Evolutionary conservation across 2,888 invertebrate species (phyloP), one percentile per base, ranked within the genome.

Genomic region (Pristionchus japonicus): DNA sequence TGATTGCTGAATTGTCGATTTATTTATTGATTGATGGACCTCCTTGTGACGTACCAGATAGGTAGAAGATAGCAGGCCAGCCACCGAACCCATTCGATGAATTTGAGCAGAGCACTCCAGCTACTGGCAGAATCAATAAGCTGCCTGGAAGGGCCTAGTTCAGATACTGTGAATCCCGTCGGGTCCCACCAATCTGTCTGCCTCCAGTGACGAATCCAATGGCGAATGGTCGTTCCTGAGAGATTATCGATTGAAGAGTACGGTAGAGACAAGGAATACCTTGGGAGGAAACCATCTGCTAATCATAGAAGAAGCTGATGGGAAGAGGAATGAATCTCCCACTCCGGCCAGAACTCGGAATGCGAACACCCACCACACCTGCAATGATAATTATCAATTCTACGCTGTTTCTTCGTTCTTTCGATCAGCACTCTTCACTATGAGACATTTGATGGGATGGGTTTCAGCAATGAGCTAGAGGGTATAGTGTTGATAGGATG

Each of bases 191-290:
- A 57, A 93, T 93, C 89, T 93, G 93, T 64, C 93, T 86, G 61
- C 93, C 93, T 43, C 93, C 94, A 20, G 93, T 94, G 61, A 93
- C 92, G 57, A 93, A 90, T 83, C 93, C 93, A n/a, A 94, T 89
- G 61, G 93, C 93, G 88, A 93, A 94, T 13, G 93, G 92, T 52
- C 93, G 89, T 86, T 93, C 93, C 87, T 84, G 40, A 4, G 11
- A 23, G 80, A 80, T 27, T 49, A 80, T 49, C 80, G 80, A 80
- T 80, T 80, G 47, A 80, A 17, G 17, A 31, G 49, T 57, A 40
- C n/a, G 11, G 31, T 6, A 61, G 15, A 31, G 40, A 52, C 13
- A 34, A 34, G 52, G n/a, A n/a, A 31, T 84, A 84, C 84, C 61
- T 93, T 93, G 17, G 93, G 93, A 11, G 93, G 93, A 84, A 93